Evolutionary conservation across 2,113 vertebrate species (phyloP).

Genomic region (Corvus hawaiiensis): DNA sequence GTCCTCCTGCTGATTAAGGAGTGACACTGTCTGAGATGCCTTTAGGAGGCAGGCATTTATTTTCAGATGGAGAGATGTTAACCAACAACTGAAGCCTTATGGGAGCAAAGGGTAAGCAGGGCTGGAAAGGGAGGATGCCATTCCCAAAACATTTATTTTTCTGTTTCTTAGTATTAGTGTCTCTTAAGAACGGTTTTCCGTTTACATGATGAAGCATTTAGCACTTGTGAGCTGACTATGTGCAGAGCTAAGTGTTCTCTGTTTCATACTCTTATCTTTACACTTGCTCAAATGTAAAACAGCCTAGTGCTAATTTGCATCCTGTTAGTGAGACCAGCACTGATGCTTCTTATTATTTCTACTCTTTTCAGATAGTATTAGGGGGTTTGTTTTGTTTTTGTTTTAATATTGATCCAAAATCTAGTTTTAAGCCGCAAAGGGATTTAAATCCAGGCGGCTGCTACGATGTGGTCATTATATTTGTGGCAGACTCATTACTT

Average conservation of each 20-base stretch:
- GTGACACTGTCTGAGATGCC: background rate
- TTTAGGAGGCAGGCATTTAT: conserved; percentile 38
- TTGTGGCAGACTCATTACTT: conserved; percentile 20
- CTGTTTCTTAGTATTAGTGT: background rate
- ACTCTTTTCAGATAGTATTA: background rate
- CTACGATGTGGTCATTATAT: background rate
- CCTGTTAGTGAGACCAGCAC: background rate
- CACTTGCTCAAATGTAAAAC: background rate
- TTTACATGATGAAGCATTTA: background rate
- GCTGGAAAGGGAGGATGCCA: background rate
- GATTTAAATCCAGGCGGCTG: background rate
- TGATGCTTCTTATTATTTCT: background rate
- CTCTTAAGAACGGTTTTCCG: background rate
- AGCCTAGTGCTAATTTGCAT: background rate
- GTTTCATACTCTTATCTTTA: background rate
- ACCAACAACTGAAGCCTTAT: background rate
- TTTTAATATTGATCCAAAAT: conserved; percentile 25
- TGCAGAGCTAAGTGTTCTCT: background rate
- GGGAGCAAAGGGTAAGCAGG: background rate
- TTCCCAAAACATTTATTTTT: background rate
- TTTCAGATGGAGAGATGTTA: background rate
- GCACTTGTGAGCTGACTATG: background rate
- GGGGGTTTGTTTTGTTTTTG: background rate
- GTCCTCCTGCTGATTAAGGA: conserved; percentile 23
- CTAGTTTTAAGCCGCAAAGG: background rate